These are phyloP conservation scores for Baryphthengus martii DNA, from an alignment of 2,113 vertebrate genomes.

Conservation along the genomic window DNA sequence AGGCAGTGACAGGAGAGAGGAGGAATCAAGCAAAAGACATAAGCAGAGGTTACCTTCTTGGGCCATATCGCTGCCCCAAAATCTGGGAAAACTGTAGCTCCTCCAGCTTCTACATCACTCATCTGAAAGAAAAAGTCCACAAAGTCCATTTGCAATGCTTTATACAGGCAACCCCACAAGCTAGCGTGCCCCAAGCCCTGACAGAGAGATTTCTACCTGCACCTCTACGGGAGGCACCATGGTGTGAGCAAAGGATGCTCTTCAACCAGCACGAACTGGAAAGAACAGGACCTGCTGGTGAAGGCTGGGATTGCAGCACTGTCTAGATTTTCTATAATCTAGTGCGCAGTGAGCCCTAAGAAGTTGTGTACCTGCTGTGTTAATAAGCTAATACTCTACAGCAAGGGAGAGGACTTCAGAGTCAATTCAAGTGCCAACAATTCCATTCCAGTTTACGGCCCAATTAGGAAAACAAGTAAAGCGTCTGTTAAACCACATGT, in stretches of 20 bases:
- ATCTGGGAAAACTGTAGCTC: slow-evolving; percentile 95
- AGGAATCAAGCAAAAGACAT: not conserved
- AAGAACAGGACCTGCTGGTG: not conserved
- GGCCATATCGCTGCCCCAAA: slow-evolving; percentile 92
- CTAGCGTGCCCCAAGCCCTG: not conserved
- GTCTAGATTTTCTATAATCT: not conserved
- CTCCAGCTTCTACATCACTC: slow-evolving; percentile 95
- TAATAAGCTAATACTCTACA: not conserved
- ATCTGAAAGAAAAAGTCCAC: slow-evolving; percentile 80
- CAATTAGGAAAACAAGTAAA: not conserved
- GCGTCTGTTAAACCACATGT: slow-evolving; percentile 7
- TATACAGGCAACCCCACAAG: not conserved
- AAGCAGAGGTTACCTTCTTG: slow-evolving; percentile 80
- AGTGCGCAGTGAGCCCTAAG: not conserved
- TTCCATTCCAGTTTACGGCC: not conserved
- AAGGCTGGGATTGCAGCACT: not conserved
- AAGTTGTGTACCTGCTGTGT: not conserved
- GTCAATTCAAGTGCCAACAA: not conserved
- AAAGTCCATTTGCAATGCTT: not conserved
- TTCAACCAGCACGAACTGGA: not conserved
- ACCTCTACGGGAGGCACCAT: not conserved
- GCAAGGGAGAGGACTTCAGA: not conserved
- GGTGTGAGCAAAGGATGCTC: not conserved
- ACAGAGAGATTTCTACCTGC: not conserved
- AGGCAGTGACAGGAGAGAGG: not conserved